Evolutionary conservation across 2,797 vertebrate species (phyloP).

Genomic region (Hoplostethus atlanticus): DNA sequence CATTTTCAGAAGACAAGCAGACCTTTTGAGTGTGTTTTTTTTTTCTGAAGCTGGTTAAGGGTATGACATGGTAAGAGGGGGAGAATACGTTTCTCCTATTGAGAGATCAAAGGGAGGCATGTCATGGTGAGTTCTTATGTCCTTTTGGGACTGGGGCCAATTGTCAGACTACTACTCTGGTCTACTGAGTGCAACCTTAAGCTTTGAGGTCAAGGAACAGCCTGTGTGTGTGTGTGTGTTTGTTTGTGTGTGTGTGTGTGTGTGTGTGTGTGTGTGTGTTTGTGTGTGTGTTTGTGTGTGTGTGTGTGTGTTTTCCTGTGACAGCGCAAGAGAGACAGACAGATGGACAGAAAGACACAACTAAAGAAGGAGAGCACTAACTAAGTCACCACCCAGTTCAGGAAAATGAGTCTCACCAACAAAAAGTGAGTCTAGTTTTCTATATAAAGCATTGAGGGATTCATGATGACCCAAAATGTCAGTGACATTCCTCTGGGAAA

Average conservation of each 20-base stretch:
- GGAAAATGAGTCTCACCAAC: no score
- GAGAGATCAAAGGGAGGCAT: conserved; percentile 75
- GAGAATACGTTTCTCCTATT: conserved; percentile 62
- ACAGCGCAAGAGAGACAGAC: not conserved
- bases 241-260: not conserved
- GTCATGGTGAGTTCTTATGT: conserved; percentile 57
- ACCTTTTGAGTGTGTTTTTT: conserved; percentile 40
- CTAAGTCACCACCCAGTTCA: conserved; percentile 4
- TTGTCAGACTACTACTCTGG: conserved; percentile 30
- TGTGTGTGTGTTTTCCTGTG: not conserved
- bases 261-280: not conserved
- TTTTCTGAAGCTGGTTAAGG: conserved; percentile 59
- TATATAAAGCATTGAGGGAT: no score
- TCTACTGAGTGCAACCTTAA: conserved; percentile 42
- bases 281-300: not conserved
- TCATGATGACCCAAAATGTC: no score
- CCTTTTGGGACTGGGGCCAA: conserved; percentile 42
- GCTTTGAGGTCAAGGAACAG: conserved; percentile 43
- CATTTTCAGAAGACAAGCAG: conserved; percentile 54
- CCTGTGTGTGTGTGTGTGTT: conserved; percentile 26
- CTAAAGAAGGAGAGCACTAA: conserved; percentile 24
- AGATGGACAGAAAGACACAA: not conserved
- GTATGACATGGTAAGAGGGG: conserved; percentile 62
- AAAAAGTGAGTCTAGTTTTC: no score
- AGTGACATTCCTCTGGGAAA: no score